Evolutionary conservation across 2,888 invertebrate genomes (phyloP).

Genomic region (Dryobotodes eremita): DNA sequence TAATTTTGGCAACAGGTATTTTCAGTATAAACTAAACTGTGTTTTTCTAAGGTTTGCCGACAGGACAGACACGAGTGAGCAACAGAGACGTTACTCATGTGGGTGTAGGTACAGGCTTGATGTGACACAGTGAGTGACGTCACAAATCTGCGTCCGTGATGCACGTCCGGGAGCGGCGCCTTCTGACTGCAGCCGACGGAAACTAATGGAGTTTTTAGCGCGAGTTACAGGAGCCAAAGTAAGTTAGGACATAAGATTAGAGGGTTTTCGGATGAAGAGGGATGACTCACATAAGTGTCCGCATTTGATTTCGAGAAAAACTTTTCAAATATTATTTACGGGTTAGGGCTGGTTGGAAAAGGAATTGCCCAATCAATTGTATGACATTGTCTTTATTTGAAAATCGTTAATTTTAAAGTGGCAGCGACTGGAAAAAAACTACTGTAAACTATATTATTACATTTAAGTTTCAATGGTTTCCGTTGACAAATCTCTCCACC

Average conservation of each 20-base stretch:
- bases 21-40: neutral
- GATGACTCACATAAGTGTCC: slow-evolving; percentile 2
- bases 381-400: neutral
- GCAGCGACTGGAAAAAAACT: neutral
- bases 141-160: slow-evolving; percentile 36
- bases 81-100: neutral
- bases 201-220: slow-evolving; percentile 46
- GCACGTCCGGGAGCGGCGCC: slow-evolving; percentile 15
- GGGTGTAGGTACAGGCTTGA: neutral
- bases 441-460: neutral
- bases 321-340: neutral
- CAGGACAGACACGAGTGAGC: neutral
- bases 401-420: neutral
- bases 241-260: slow-evolving; percentile 17
- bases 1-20: neutral
- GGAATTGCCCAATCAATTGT: neutral
- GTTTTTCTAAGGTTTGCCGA: neutral
- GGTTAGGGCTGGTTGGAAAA: too few relatives aligned
- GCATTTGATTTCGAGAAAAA: slow-evolving; percentile 5
- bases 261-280: slow-evolving; percentile 17
- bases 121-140: slow-evolving; percentile 29
- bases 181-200: slow-evolving; percentile 43
- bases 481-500: neutral
- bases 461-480: neutral
- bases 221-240: slow-evolving; percentile 1